Evolutionary conservation across 2,888 invertebrate genomes (phyloP).

Genomic region (Crioceris asparagi): DNA sequence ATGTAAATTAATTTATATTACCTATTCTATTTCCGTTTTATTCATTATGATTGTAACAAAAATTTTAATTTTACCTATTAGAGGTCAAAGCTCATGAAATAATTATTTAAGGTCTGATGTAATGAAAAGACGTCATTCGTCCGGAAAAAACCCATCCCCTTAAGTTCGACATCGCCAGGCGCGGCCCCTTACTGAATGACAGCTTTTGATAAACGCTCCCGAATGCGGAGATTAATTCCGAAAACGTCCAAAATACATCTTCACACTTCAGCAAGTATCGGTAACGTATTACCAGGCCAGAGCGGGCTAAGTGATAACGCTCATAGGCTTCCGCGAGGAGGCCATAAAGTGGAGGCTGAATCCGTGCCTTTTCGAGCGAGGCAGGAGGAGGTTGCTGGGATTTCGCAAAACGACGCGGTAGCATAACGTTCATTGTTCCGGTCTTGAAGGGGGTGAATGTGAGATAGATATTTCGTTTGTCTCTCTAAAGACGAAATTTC

Average conservation of each 20-base stretch:
- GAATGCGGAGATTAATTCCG: constrained; percentile 25
- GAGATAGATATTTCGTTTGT: constrained; percentile 34
- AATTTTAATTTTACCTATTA: no score
- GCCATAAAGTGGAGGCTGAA: constrained; percentile 30
- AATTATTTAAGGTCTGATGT: no score
- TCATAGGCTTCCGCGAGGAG: constrained; percentile 31
- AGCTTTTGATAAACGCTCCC: constrained; percentile 21
- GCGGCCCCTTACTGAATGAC: constrained; percentile 1
- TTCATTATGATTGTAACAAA: no score
- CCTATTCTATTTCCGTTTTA: no score
- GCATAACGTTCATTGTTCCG: constrained; percentile 34
- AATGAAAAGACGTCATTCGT: no score
- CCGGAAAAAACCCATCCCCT: background rate
- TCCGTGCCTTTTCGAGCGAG: constrained; percentile 30
- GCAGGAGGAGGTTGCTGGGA: constrained; percentile 16
- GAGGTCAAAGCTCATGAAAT: no score
- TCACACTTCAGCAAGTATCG: constrained; percentile 37
- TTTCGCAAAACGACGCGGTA: no score
- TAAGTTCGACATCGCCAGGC: background rate
- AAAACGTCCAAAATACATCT: constrained; percentile 35
- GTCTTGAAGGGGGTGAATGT: constrained; percentile 34
- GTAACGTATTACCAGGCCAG: constrained; percentile 32
- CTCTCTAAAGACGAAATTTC: constrained; percentile 31
- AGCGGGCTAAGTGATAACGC: constrained; percentile 31
- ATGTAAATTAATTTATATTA: no score